Base-by-base conservation (phyloP, 2,888 invertebrate genomes). In the Aporophyla lueneburgensis region DNA sequence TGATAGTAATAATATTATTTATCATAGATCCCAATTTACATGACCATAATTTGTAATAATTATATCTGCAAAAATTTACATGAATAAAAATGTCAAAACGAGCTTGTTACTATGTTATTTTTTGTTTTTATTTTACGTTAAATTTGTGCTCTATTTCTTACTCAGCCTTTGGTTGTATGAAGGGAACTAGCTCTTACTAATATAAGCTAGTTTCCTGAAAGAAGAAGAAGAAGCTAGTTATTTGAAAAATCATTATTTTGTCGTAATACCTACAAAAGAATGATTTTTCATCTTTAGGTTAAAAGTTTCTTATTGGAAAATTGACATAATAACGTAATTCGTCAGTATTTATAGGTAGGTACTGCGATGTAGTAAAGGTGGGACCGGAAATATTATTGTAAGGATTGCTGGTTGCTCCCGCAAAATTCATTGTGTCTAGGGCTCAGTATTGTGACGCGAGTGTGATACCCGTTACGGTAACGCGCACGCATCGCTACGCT, bases 1-100 rank as follows among this genome's bases (percentile, higher is more conserved):
- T 93, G 89, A 93, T 93, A 93, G 92, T 91, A 93, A 92, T 93
- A 90, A 94, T 78, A 78, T 94, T 93, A 93, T 95, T 95, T 96
- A 95, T 93, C 93, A 95, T 96, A 94, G 94, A 94, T 93, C 95
- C 95, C 94, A 93, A 95, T 96, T 95, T 96, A 96, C 95, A 96
- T 94, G 95, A 96, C 95, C 95, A 96, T 95, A 89, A 95, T 97
- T 97, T 97, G 96, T 97, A 97, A 94, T 96, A 95, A 96, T 94
- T 96, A 96, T 96, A 96, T 95, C 95, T 96, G 96, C 96, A 96
- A 96, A 96, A 96, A 96, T 97, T 97, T 97, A 96, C 96, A 96
- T 96, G 93, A 97, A 96, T 96, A 96, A 97, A 67, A 97, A 95
- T 91, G 94, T 96, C 93, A 93, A 96, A 96, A 96, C 92, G 95